Conservation (phyloP, 1,140 invertebrate species). For the Bombus fervidus region DNA sequence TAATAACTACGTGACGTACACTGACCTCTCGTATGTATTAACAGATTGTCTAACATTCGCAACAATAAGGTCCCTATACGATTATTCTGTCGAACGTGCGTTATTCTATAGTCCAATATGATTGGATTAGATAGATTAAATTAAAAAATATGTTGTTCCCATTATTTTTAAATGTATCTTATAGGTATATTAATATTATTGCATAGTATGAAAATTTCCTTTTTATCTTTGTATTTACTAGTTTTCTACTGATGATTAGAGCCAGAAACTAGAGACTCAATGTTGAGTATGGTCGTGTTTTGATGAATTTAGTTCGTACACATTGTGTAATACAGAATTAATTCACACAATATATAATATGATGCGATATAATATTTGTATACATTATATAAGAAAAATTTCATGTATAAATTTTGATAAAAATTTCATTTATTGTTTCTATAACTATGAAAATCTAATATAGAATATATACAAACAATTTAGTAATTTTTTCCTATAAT, state of each 20-base stretch:
- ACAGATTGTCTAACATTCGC: constrained; percentile 43
- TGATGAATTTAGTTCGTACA: neutral
- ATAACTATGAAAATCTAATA: neutral
- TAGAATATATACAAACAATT: neutral
- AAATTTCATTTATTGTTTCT: neutral
- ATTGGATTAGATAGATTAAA: neutral
- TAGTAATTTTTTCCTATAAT: neutral
- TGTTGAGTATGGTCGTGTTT: constrained; percentile 14
- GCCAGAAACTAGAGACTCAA: constrained; percentile 27
- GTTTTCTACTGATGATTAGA: constrained; percentile 6
- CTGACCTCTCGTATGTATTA: constrained; percentile 74
- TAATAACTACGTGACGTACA: constrained; percentile 79
- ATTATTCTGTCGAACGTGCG: neutral
- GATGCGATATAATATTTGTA: neutral
- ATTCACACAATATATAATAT: neutral
- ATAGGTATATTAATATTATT: neutral
- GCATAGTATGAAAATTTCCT: neutral
- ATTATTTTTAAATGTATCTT: neutral
- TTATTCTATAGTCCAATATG: neutral
- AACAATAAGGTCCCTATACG: constrained; percentile 39
- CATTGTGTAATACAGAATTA: neutral
- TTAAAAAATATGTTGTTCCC: neutral
- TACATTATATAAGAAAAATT: neutral
- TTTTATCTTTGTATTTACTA: neutral
- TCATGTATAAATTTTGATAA: neutral